A percentile compares a stretch with the other conserved stretches of the same genome.
These are phyloP conservation scores for Anthophora plumipes DNA, from an alignment of 2,888 invertebrate species.

Conservation along the genomic window DNA sequence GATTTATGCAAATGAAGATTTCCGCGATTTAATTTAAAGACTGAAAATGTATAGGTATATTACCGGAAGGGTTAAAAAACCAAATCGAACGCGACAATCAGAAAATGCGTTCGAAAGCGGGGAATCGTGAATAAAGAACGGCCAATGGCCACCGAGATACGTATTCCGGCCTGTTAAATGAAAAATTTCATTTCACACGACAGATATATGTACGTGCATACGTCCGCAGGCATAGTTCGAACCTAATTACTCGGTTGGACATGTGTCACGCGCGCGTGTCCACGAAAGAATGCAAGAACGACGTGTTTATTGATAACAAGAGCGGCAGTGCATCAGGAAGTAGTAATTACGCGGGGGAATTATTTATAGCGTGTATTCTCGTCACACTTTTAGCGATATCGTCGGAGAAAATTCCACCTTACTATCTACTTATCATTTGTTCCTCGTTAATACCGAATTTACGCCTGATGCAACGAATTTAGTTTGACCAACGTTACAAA, in stretches of 20 bases:
- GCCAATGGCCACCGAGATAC: background rate
- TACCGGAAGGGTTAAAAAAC: no score
- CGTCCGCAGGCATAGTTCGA: background rate
- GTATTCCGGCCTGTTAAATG: conserved; percentile 5
- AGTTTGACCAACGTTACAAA: no score
- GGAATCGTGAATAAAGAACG: background rate
- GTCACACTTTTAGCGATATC: conserved; percentile 4
- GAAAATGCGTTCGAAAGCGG: background rate
- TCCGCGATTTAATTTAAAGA: no score
- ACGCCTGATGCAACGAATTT: background rate
- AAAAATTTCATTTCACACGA: conserved; percentile 27
- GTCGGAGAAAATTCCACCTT: background rate
- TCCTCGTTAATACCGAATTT: background rate
- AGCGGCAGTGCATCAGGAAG: conserved; percentile 50
- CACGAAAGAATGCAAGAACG: conserved; percentile 47
- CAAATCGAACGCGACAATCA: background rate
- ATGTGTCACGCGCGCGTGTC: conserved; percentile 38
- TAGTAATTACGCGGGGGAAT: conserved; percentile 49
- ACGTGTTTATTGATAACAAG: conserved; percentile 55
- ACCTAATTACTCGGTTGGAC: conserved; percentile 42
- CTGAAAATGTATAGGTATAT: no score
- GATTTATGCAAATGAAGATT: no score
- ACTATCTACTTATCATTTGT: no score
- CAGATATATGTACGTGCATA: conserved; percentile 1
- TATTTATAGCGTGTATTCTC: conserved; percentile 45